Conservation (phyloP, 2,797 vertebrate genomes). For the Menidia menidia region DNA sequence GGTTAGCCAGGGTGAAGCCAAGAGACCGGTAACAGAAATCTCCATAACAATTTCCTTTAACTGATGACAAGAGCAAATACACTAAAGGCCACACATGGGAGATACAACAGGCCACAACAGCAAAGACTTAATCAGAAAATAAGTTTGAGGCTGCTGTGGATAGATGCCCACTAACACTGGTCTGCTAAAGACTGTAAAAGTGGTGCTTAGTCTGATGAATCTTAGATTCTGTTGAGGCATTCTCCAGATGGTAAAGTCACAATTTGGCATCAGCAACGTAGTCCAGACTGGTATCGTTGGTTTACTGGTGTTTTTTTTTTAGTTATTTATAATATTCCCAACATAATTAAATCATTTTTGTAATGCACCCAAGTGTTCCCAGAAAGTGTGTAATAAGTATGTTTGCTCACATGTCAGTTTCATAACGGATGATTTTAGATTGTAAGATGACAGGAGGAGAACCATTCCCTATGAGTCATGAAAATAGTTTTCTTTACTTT, state of each 20-base stretch:
- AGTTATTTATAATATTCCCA: neutral
- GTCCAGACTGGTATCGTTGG: neutral
- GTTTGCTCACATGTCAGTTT: neutral
- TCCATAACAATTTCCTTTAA: neutral
- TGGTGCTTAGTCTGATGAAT: neutral
- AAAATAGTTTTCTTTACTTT: neutral
- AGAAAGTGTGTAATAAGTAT: neutral
- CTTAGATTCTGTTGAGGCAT: neutral
- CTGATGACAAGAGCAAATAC: neutral
- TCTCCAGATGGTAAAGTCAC: conserved; percentile 8
- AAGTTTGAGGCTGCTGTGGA: neutral
- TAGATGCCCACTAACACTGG: neutral
- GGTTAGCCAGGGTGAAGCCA: neutral
- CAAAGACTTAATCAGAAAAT: neutral
- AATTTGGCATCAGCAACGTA: neutral
- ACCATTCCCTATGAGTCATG: neutral
- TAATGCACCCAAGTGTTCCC: neutral
- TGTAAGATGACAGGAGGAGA: neutral
- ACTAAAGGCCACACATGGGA: neutral
- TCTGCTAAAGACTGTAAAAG: neutral
- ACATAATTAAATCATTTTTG: neutral
- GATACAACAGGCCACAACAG: neutral
- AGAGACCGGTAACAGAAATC: neutral
- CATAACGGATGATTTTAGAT: neutral
- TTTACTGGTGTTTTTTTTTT: neutral